Evolutionary conservation across 2,888 invertebrate genomes (phyloP), one percentile per base, ranked within the genome.

Genomic region (Caenorhabditis uteleia): DNA sequence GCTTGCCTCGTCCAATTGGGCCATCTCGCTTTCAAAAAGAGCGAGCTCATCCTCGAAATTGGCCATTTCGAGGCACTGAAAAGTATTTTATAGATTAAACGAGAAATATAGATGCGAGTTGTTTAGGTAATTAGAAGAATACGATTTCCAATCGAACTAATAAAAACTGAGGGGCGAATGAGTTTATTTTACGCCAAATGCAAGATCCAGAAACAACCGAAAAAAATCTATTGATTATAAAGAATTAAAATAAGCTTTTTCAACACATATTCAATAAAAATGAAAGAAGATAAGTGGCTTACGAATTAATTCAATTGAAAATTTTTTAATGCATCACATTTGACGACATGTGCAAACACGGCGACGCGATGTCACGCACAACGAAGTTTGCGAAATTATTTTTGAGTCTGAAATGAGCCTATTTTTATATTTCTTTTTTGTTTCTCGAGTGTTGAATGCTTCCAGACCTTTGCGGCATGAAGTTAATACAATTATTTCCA

Each of bases 11-110:
- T 65, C 68, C 3, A 75, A 40, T 26, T 73, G 66, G 20, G 58
- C 65, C 10, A 75, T 51, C 43, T 75, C 73, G 36, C 54, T 55
- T 29, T 71, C 75, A 48, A 75, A 75, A 14, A 73, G 53, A 31
- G 77, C 77, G 3, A 77, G 45, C 47, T 77, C 75, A 38, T 75
- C 77, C 23, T 77, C 77, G 3, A 77, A 40, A 44, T 34, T 54
- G 2, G 58, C 26, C 68, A 68, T 68, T 40, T 26, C 12, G 20
- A 2, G 26, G 18, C 38, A 27, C 31, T 42, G 33, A 48, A 38
- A n/a, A 34, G 2, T n/a, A 18, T 5, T 16, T 55, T 25, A 26
- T 26, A 8, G 14, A 18, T 12, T 14, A 27, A 39, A 18, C n/a
- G 10, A 33, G 16, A 6, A 5, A 34, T 23, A 21, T n/a, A n/a